These are phyloP conservation scores for Griposia aprilina DNA, from an alignment of 2,888 invertebrate genomes.

Conservation along the genomic window DNA sequence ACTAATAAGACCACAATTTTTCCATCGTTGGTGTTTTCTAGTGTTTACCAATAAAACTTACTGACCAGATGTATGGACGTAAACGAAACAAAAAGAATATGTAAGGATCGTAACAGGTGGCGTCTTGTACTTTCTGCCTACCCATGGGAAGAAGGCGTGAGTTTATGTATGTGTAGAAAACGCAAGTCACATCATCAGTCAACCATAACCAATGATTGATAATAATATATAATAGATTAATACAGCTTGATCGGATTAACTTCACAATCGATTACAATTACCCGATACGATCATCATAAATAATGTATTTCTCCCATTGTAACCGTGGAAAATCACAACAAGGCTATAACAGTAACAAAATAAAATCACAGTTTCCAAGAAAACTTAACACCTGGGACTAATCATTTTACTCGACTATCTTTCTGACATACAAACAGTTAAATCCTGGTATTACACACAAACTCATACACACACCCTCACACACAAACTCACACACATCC, in stretches of 20 bases:
- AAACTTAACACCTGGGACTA: slow-evolving; percentile 37
- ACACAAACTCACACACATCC: neutral
- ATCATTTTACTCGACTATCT: slow-evolving; percentile 25
- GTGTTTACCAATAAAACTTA: neutral
- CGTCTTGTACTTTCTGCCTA: neutral
- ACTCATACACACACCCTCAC: neutral
- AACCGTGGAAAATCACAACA: slow-evolving; percentile 51
- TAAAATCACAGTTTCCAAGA: slow-evolving; percentile 17
- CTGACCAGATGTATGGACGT: neutral
- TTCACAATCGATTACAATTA: slow-evolving; percentile 25
- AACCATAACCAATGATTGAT: neutral
- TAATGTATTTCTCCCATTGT: slow-evolving; percentile 40
- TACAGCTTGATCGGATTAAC: slow-evolving; percentile 14
- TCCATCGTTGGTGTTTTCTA: neutral
- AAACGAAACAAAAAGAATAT: neutral
- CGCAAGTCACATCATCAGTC: neutral
- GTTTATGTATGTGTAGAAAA: neutral
- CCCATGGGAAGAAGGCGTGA: neutral
- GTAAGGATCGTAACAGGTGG: neutral
- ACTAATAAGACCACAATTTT: neutral
- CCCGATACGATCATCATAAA: slow-evolving; percentile 35
- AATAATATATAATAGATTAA: too few species aligned
- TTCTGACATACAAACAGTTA: slow-evolving; percentile 6
- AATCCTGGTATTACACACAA: slow-evolving; percentile 20
- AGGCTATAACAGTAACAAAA: slow-evolving; percentile 5